These are phyloP conservation scores for Danio aesculapii DNA, from an alignment of 2,797 vertebrate genomes.

Conservation along the genomic window DNA sequence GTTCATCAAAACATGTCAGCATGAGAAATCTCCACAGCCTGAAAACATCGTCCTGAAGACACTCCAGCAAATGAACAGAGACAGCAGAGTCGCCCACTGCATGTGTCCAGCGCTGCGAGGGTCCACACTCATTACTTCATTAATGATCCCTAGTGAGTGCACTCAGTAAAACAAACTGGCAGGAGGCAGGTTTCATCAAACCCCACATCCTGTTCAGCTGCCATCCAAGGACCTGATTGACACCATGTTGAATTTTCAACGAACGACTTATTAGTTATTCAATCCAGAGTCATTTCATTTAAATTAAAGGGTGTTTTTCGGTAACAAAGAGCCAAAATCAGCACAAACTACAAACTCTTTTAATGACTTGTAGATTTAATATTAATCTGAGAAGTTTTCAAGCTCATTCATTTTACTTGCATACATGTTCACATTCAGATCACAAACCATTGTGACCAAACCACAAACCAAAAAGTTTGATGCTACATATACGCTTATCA, in stretches of 20 bases:
- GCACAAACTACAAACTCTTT: neutral
- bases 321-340: neutral
- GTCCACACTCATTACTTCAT: conserved; percentile 51
- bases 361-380: no score
- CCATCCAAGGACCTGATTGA: no score
- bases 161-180: conserved; percentile 19
- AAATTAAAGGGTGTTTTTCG: neutral
- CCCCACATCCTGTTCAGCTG: neutral
- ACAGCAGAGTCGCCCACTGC: conserved; percentile 37
- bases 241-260: no score
- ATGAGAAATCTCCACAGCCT: conserved; percentile 9
- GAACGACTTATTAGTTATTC: no score
- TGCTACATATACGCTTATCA: no score
- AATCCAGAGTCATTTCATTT: no score
- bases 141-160: conserved; percentile 36
- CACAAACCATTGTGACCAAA: no score
- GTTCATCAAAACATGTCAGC: neutral
- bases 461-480: no score
- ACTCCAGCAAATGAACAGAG: conserved; percentile 36
- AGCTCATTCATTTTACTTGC: no score
- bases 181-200: conserved; percentile 33
- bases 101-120: conserved; percentile 29
- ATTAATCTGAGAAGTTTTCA: no score
- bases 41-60: conserved; percentile 33
- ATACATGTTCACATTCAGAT: no score